Evolutionary conservation across 2,888 invertebrate species (phyloP).

Genomic region (Theretra japonica): DNA sequence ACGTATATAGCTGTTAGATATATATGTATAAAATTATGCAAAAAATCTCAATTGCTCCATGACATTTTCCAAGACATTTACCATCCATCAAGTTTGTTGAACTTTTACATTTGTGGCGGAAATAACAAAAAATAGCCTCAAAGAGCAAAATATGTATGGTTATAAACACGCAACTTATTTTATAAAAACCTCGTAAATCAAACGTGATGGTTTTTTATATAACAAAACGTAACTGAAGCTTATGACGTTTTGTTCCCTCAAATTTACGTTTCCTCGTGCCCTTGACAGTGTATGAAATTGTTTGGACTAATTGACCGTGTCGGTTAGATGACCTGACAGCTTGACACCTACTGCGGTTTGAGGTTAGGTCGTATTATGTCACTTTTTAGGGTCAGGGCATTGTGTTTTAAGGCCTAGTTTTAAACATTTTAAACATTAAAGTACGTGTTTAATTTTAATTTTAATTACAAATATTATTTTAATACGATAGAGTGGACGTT

Average conservation of each 20-base stretch:
- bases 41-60: too few species aligned
- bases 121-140: too few species aligned
- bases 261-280: background rate
- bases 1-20: too few species aligned
- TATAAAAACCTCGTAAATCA: background rate
- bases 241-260: constrained; percentile 10
- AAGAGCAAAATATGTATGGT: background rate
- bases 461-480: too few species aligned
- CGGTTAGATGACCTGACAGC: constrained; percentile 8
- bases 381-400: background rate
- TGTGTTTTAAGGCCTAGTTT: background rate
- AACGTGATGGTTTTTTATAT: constrained; percentile 14
- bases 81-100: too few species aligned
- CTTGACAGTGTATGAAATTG: constrained; percentile 2
- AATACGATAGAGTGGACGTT: too few species aligned
- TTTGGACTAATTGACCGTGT: constrained; percentile 6
- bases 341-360: constrained; percentile 17
- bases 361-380: constrained; percentile 2
- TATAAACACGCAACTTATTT: background rate
- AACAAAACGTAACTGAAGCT: background rate
- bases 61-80: too few species aligned
- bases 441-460: too few species aligned
- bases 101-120: too few species aligned
- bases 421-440: too few species aligned
- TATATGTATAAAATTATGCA: too few species aligned